phyloP scores from a whole-genome alignment of 1,140 invertebrate genomes.

The Drosophila truncata region DNA sequence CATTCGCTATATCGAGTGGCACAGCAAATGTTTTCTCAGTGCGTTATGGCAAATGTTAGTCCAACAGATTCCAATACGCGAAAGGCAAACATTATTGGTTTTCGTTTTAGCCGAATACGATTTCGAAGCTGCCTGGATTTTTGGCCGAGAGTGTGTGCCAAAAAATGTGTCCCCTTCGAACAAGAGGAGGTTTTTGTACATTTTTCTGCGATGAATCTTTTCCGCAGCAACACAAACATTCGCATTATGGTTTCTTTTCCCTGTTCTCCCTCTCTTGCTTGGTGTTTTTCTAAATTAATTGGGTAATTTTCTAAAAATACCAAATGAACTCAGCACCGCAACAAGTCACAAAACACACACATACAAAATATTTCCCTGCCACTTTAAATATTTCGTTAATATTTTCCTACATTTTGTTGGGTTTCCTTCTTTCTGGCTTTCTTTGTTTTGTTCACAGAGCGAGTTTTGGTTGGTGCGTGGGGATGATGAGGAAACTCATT shows the following conservation, averaged over 20 bases:
- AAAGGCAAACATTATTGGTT: conserved; percentile 40
- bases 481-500: conserved; percentile 34
- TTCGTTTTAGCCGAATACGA: background rate
- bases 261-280: conserved; percentile 15
- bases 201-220: conserved; percentile 63
- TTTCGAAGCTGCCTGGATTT: conserved; percentile 25
- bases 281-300: conserved; percentile 81
- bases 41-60: conserved; percentile 43
- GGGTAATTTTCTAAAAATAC: conserved; percentile 83
- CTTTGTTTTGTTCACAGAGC: conserved; percentile 25
- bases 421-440: conserved; percentile 24
- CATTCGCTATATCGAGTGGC: conserved; percentile 30
- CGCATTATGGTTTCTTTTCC: conserved; percentile 29
- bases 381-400: conserved; percentile 66
- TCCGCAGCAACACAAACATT: conserved; percentile 54
- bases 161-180: conserved; percentile 27
- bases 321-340: conserved; percentile 76
- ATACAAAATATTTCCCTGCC: conserved; percentile 54
- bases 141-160: conserved; percentile 16
- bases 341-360: conserved; percentile 55
- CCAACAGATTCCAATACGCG: conserved; percentile 29
- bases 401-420: conserved; percentile 34
- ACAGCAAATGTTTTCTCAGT: conserved; percentile 33
- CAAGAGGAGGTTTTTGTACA: conserved; percentile 35
- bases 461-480: background rate